Percentiles rank a stretch among this genome's conserved stretches.
phyloP scores from a whole-genome alignment of 2,888 invertebrate species.

The Apoda limacodes region DNA sequence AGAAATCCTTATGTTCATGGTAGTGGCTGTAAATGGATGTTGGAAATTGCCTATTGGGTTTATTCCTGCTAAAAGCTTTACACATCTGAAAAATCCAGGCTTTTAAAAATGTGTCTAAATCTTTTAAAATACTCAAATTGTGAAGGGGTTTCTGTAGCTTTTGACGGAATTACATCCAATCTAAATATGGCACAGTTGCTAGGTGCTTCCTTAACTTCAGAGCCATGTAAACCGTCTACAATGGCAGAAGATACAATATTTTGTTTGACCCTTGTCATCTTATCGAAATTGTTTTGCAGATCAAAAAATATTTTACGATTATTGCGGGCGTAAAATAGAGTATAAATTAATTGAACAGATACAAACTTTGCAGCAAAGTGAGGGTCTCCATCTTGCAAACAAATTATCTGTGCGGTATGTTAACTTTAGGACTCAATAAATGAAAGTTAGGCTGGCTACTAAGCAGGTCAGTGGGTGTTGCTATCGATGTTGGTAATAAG shows the following conservation, averaged over 20 bases:
- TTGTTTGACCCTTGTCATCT: too few relatives aligned
- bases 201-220: constrained; percentile 1
- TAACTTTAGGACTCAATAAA: too few relatives aligned
- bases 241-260: background rate
- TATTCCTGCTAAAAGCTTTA: constrained; percentile 2
- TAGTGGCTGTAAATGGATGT: constrained; percentile 3
- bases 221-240: constrained; percentile 2
- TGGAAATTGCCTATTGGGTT: constrained; percentile 12
- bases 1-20: constrained; percentile 9
- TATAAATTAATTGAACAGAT: too few relatives aligned
- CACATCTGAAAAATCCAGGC: too few relatives aligned
- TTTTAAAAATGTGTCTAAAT: constrained; percentile 10
- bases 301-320: too few relatives aligned
- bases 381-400: too few relatives aligned
- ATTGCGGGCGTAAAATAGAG: too few relatives aligned
- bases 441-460: constrained; percentile 2
- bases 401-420: too few relatives aligned
- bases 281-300: too few relatives aligned
- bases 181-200: constrained; percentile 6
- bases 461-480: constrained; percentile 3
- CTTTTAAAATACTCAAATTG: constrained; percentile 3
- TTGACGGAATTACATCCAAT: constrained; percentile 11
- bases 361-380: too few relatives aligned
- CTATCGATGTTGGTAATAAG: constrained; percentile 1
- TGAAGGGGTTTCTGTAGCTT: constrained; percentile 5